Evolutionary conservation across 2,888 invertebrate species (phyloP).

Genomic region (Lacanobia oleracea): DNA sequence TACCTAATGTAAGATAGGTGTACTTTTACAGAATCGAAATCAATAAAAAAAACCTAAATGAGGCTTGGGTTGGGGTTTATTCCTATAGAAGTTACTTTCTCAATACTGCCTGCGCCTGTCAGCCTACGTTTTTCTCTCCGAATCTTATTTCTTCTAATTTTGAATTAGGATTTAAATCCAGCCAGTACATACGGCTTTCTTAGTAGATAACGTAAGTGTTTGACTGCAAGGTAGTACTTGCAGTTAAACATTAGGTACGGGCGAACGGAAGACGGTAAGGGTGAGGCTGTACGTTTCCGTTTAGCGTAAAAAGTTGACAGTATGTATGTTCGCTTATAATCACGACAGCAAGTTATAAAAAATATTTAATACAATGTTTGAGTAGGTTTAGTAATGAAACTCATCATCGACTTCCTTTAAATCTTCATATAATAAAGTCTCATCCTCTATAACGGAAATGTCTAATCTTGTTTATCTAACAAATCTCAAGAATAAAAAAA

Average conservation of each 20-base stretch:
- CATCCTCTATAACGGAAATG: slow-evolving; percentile 30
- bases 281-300: too few relatives aligned
- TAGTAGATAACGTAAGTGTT: too few relatives aligned
- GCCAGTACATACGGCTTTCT: too few relatives aligned
- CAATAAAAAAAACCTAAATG: neutral
- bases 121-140: neutral
- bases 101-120: neutral
- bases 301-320: neutral
- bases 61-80: too few relatives aligned
- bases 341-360: neutral
- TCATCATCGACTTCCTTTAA: neutral
- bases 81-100: too few relatives aligned
- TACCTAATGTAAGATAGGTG: too few relatives aligned
- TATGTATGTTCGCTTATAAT: neutral
- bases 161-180: neutral
- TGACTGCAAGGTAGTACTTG: too few relatives aligned
- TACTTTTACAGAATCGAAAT: neutral
- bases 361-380: neutral
- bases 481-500: slow-evolving; percentile 22
- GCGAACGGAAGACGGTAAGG: too few relatives aligned
- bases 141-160: neutral
- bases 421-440: slow-evolving; percentile 12
- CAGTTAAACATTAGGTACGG: too few relatives aligned
- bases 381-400: neutral
- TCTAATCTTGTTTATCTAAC: slow-evolving; percentile 29